Evolutionary conservation across 37 sponge, comb jelly and placozoan species (phyloP).

Genomic region (Ephydatia muelleri): DNA sequence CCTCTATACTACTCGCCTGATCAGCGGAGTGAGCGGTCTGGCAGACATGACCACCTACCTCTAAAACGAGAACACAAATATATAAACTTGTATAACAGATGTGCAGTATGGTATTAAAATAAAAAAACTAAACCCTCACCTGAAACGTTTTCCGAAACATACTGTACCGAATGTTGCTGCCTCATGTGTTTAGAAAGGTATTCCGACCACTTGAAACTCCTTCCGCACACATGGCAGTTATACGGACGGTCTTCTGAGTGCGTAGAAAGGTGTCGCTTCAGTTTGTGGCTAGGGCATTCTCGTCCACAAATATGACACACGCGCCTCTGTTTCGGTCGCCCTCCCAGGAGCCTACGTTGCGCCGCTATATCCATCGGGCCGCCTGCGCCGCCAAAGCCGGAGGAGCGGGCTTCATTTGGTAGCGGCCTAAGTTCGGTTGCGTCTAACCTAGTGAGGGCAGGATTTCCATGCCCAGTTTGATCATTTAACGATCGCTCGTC

Average conservation of each 20-base stretch:
- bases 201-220: slow-evolving; percentile 71
- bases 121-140: not conserved
- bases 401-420: not conserved
- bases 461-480: not conserved
- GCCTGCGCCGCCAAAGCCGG: not conserved
- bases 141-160: not conserved
- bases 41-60: not conserved
- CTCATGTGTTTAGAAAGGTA: slow-evolving; percentile 79
- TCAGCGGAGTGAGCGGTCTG: not conserved
- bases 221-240: slow-evolving; percentile 51
- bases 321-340: slow-evolving; percentile 35
- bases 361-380: slow-evolving; percentile 45
- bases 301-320: slow-evolving; percentile 58
- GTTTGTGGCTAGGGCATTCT: slow-evolving; percentile 72
- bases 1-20: not conserved
- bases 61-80: not conserved
- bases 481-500: not conserved
- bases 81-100: no score
- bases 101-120: no score
- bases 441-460: not conserved
- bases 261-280: slow-evolving; percentile 58
- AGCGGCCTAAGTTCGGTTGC: slow-evolving; percentile 1
- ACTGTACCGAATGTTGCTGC: slow-evolving; percentile 38
- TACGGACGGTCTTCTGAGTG: slow-evolving; percentile 74
- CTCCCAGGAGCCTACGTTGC: slow-evolving; percentile 15